These are phyloP conservation scores for Macrocentrus cingulum DNA, from an alignment of 1,140 invertebrate genomes.

Conservation along the genomic window DNA sequence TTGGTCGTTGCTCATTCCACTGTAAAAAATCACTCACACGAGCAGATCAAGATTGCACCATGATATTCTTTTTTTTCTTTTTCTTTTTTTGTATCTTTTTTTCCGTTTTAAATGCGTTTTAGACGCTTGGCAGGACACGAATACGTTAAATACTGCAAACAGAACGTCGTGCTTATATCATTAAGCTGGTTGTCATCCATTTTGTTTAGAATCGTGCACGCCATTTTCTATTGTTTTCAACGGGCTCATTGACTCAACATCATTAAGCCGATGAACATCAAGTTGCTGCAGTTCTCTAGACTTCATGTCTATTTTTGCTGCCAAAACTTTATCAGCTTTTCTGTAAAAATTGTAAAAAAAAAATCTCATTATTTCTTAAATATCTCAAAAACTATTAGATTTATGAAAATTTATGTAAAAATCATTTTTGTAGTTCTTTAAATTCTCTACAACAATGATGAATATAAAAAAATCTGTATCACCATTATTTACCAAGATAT, in stretches of 20 bases:
- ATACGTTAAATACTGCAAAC: slow-evolving; percentile 31
- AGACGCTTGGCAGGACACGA: slow-evolving; percentile 26
- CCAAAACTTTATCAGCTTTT: slow-evolving; percentile 30
- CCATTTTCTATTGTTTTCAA: slow-evolving; percentile 46
- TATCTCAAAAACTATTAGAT: no score
- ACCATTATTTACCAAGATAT: no score
- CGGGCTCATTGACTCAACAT: slow-evolving; percentile 42
- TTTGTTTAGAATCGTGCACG: slow-evolving; percentile 46
- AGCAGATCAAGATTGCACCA: no score
- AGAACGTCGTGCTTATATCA: slow-evolving; percentile 24
- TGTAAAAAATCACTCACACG: no score
- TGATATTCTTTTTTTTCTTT: no score
- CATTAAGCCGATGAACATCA: slow-evolving; percentile 38
- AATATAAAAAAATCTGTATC: no score
- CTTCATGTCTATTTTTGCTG: slow-evolving; percentile 37
- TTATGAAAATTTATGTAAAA: no score
- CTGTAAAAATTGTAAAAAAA: slow-evolving; percentile 23
- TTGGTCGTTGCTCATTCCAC: no score
- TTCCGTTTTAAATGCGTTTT: no score
- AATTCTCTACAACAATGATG: no score
- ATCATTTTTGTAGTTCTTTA: no score
- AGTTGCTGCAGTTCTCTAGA: slow-evolving; percentile 30
- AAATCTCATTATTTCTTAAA: slow-evolving; percentile 8
- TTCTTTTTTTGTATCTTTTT: no score
- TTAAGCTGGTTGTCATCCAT: slow-evolving; percentile 33